phyloP scores from a whole-genome alignment of 2,888 invertebrate species.

The Dromius quadrimaculatus region DNA sequence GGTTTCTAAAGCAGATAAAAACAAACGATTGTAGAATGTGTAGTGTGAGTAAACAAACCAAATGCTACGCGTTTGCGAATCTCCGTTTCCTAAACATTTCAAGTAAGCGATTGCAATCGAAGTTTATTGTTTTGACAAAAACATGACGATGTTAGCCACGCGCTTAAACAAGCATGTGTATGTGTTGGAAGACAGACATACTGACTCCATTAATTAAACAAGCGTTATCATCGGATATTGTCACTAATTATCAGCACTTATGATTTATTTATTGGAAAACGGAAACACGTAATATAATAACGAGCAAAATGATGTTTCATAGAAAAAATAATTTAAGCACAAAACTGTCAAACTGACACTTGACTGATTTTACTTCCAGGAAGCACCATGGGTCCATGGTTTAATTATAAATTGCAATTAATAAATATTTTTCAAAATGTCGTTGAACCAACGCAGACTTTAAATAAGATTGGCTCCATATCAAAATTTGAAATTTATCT shows the following conservation, averaged over 20 bases:
- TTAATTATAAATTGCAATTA: too few relatives aligned
- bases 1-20: slow-evolving; percentile 7
- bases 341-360: too few relatives aligned
- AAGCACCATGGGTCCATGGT: too few relatives aligned
- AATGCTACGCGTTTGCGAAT: slow-evolving; percentile 14
- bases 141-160: background rate
- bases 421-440: too few relatives aligned
- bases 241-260: background rate
- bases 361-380: too few relatives aligned
- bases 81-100: background rate
- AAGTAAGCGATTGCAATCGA: background rate
- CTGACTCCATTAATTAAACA: background rate
- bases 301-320: too few relatives aligned
- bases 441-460: too few relatives aligned
- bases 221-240: slow-evolving; percentile 6
- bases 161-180: too few relatives aligned
- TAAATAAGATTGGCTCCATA: too few relatives aligned
- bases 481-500: too few relatives aligned
- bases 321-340: too few relatives aligned
- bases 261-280: background rate
- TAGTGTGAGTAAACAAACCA: slow-evolving; percentile 7
- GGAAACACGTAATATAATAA: background rate
- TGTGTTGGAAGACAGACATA: background rate
- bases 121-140: slow-evolving; percentile 1
- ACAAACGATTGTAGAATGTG: slow-evolving; percentile 16